phyloP scores from a whole-genome alignment of 2,888 invertebrate species.

The Xestobium rufovillosum region DNA sequence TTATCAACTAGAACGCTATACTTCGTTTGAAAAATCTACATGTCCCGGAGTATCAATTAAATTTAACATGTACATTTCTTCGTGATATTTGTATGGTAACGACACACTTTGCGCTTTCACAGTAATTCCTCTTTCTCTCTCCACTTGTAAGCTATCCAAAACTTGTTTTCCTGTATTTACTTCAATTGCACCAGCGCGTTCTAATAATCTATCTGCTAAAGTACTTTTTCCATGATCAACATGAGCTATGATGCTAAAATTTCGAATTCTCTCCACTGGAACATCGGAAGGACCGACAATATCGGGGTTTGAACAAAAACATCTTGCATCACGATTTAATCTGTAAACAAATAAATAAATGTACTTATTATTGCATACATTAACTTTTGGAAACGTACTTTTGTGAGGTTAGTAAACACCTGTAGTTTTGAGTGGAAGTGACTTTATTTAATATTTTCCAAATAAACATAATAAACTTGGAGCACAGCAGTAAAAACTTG shows the following conservation, averaged over 20 bases:
- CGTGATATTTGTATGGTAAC: conserved; percentile 65
- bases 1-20: no score
- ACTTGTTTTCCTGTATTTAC: conserved; percentile 62
- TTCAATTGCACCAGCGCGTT: conserved; percentile 78
- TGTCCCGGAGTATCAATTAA: conserved; percentile 98
- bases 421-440: no score
- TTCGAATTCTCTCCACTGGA: conserved; percentile 60
- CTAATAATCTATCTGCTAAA: conserved; percentile 88
- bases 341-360: no score
- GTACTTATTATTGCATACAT: no score
- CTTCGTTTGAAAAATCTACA: conserved; percentile 96
- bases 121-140: conserved; percentile 93
- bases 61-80: conserved; percentile 74
- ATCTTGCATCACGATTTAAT: no score
- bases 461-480: no score
- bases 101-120: conserved; percentile 97
- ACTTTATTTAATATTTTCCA: no score
- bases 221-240: conserved; percentile 99
- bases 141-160: conserved; percentile 76
- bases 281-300: conserved; percentile 33
- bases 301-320: no score
- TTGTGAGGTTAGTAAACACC: no score
- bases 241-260: conserved; percentile 98
- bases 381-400: no score
- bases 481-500: no score